These are phyloP conservation scores for Drosophila mayri DNA, from an alignment of 1,140 invertebrate genomes.

Conservation along the genomic window DNA sequence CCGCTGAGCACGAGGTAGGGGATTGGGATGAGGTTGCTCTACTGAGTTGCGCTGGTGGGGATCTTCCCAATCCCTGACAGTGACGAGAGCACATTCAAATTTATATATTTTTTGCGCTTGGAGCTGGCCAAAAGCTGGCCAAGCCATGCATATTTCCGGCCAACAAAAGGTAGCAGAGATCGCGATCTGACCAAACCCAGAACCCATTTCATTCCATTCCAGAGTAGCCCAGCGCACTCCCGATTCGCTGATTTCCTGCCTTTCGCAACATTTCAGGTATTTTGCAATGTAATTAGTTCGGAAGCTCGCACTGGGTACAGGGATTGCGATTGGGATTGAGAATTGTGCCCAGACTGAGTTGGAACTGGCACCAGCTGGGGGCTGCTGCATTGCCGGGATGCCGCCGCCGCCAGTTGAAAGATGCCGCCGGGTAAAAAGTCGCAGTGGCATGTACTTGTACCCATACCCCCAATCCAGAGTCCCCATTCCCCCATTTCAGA, in stretches of 20 bases:
- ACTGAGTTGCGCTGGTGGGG: conserved; percentile 5
- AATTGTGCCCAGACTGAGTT: conserved; percentile 1
- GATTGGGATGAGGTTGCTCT: not conserved
- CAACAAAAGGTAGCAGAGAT: conserved; percentile 11
- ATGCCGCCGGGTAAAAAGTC: conserved; percentile 58
- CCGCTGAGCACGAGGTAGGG: conserved; percentile 56
- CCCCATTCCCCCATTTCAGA: conserved; percentile 5
- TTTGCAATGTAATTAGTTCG: conserved; percentile 72
- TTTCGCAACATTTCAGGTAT: conserved; percentile 65
- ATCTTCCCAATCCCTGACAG: conserved; percentile 61
- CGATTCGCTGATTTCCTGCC: conserved; percentile 68
- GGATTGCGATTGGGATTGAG: not conserved
- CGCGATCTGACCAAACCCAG: conserved; percentile 20
- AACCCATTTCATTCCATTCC: conserved; percentile 10
- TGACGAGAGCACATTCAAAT: conserved; percentile 74
- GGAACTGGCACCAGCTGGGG: conserved; percentile 33
- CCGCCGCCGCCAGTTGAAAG: conserved; percentile 70
- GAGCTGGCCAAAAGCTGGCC: conserved; percentile 65
- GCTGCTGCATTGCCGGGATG: conserved; percentile 67
- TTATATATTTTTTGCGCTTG: conserved; percentile 56
- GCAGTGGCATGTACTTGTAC: conserved; percentile 27
- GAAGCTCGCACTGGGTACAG: conserved; percentile 13
- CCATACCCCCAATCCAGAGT: conserved; percentile 21
- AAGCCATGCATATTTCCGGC: conserved; percentile 82
- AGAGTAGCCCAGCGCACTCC: conserved; percentile 37